A percentile compares a stretch with the other conserved stretches of the same genome.
Evolutionary conservation across 2,888 invertebrate genomes (phyloP).

Genomic region (Neria commutata): DNA sequence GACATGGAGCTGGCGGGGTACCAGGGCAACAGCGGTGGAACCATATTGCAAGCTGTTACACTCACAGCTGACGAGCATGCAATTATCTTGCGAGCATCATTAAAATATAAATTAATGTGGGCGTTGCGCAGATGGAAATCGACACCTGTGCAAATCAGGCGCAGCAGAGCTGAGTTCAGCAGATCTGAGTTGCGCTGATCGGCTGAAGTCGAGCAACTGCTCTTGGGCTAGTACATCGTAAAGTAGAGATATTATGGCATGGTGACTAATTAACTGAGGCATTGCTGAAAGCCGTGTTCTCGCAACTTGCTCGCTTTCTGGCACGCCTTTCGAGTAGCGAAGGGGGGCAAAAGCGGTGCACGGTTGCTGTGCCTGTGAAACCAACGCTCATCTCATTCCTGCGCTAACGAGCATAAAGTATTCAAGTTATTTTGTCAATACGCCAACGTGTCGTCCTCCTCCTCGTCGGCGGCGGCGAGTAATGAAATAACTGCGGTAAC

Average conservation of each 20-base stretch:
- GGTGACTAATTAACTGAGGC: too few species aligned
- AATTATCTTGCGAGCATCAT: not conserved
- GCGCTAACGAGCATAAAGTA: not conserved
- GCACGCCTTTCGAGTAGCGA: not conserved
- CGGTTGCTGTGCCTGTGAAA: too few species aligned
- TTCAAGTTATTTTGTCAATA: not conserved
- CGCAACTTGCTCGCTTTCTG: too few species aligned
- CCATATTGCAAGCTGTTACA: not conserved
- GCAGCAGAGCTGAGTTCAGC: too few species aligned
- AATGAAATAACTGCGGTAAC: too few species aligned
- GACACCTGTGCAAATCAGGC: not conserved
- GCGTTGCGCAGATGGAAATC: conserved; percentile 1
- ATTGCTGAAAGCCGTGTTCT: too few species aligned
- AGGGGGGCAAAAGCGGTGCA: too few species aligned
- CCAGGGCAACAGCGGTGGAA: not conserved
- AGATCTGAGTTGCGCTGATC: too few species aligned
- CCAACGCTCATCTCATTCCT: not conserved
- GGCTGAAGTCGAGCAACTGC: too few species aligned
- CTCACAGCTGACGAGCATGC: not conserved
- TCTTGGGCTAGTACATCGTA: too few species aligned
- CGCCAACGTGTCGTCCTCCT: not conserved
- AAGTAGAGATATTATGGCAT: too few species aligned
- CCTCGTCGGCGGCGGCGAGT: too few species aligned
- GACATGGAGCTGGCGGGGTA: not conserved
- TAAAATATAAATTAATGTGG: not conserved